phyloP scores from a whole-genome alignment of 2,888 invertebrate genomes.

The Heteropelma amictum region DNA sequence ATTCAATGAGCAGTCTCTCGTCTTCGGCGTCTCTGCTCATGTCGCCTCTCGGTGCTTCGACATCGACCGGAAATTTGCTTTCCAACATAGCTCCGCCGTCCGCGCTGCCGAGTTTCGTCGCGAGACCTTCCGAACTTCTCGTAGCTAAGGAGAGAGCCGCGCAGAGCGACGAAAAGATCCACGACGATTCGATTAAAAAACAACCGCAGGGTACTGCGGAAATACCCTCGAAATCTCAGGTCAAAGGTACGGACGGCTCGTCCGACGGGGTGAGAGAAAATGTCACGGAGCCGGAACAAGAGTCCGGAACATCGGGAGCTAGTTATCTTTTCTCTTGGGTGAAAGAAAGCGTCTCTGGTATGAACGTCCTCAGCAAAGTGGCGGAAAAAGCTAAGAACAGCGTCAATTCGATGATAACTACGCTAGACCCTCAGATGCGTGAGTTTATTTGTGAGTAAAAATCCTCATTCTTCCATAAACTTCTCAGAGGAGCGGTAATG shows the following conservation, averaged over 20 bases:
- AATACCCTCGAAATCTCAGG: slow-evolving; percentile 56
- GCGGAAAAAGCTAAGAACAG: slow-evolving; percentile 89
- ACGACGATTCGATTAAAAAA: slow-evolving; percentile 26
- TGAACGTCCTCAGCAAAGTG: slow-evolving; percentile 83
- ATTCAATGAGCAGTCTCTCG: slow-evolving; percentile 76
- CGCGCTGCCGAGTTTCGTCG: slow-evolving; percentile 83
- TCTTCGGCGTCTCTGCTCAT: slow-evolving; percentile 76
- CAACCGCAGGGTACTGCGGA: slow-evolving; percentile 47
- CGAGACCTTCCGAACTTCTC: slow-evolving; percentile 63
- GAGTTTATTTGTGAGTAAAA: slow-evolving; percentile 87
- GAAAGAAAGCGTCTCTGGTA: slow-evolving; percentile 84
- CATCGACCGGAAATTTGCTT: slow-evolving; percentile 81
- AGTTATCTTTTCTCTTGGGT: slow-evolving; percentile 83
- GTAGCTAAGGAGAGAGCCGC: slow-evolving; percentile 31
- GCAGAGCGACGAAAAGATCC: not conserved
- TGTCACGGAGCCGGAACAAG: slow-evolving; percentile 45
- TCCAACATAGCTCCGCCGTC: slow-evolving; percentile 86
- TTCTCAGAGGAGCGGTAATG: not conserved
- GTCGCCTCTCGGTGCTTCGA: slow-evolving; percentile 77
- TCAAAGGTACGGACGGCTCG: slow-evolving; percentile 33
- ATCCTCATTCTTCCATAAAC: slow-evolving; percentile 37
- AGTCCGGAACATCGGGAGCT: slow-evolving; percentile 78
- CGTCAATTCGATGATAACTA: slow-evolving; percentile 91
- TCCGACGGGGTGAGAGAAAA: slow-evolving; percentile 28
- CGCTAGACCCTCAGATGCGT: slow-evolving; percentile 93